A percentile compares a stretch with the other conserved stretches of the same genome.
Conservation (phyloP, 2,888 invertebrate genomes). For the Agriotes lineatus region DNA sequence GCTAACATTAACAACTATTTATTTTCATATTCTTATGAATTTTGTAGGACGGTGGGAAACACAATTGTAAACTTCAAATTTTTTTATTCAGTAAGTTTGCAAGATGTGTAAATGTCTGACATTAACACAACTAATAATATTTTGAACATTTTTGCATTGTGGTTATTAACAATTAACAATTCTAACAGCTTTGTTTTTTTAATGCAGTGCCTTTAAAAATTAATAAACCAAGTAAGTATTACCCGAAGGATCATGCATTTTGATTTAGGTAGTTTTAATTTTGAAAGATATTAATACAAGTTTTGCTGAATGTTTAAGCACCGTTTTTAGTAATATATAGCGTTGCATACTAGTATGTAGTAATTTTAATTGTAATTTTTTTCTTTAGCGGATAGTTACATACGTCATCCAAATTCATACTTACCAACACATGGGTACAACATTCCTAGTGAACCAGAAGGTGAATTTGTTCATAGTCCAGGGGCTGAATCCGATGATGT, state of each 20-base stretch:
- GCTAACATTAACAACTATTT: too few relatives aligned
- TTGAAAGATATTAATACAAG: background rate
- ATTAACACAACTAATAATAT: conserved; percentile 7
- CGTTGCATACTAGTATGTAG: too few relatives aligned
- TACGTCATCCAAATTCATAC: conserved; percentile 88
- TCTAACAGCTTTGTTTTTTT: conserved; percentile 53
- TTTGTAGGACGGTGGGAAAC: conserved; percentile 60
- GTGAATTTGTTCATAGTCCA: conserved; percentile 67
- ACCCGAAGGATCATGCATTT: conserved; percentile 10
- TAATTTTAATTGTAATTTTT: background rate
- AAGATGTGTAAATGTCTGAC: conserved; percentile 28
- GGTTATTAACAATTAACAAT: conserved; percentile 29
- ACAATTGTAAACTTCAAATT: conserved; percentile 52
- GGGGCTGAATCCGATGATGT: conserved; percentile 66
- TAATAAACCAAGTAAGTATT: conserved; percentile 68
- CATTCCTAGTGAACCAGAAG: conserved; percentile 76
- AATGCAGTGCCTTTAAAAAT: conserved; percentile 72
- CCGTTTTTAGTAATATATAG: too few relatives aligned
- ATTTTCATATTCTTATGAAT: too few relatives aligned
- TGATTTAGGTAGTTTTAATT: background rate
- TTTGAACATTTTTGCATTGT: conserved; percentile 8
- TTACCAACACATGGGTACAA: conserved; percentile 76
- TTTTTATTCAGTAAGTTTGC: conserved; percentile 41
- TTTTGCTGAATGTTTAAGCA: background rate
- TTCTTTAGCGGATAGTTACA: conserved; percentile 73